phyloP scores from a whole-genome alignment of 2,888 invertebrate genomes.

The Gnatocerus cornutus region DNA sequence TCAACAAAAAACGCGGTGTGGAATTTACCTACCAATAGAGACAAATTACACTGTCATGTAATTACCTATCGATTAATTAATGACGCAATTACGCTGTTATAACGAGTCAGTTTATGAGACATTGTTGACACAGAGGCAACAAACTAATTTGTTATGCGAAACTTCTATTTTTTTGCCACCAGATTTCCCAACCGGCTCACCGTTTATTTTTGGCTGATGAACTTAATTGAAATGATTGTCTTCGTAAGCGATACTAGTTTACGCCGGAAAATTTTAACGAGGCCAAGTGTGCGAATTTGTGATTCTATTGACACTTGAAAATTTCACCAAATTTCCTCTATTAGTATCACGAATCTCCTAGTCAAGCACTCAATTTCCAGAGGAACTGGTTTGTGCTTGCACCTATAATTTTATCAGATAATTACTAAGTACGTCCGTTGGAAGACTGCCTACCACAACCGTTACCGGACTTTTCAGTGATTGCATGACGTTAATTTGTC shows the following conservation, averaged over 20 bases:
- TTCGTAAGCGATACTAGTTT: neutral
- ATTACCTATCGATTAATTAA: neutral
- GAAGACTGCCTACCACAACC: constrained; percentile 21
- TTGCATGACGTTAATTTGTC: constrained; percentile 13
- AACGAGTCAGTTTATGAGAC: neutral
- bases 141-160: too few relatives aligned
- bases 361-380: neutral
- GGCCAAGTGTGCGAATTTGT: neutral
- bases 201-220: too few relatives aligned
- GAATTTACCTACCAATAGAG: neutral
- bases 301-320: neutral
- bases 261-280: neutral
- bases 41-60: neutral
- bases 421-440: constrained; percentile 16
- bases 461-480: constrained; percentile 23
- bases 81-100: neutral
- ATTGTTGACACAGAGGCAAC: neutral
- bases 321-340: neutral
- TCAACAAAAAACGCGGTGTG: neutral
- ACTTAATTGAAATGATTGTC: too few relatives aligned
- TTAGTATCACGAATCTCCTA: neutral
- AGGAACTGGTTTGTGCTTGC: constrained; percentile 13
- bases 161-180: too few relatives aligned
- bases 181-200: too few relatives aligned
- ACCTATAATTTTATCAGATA: constrained; percentile 37